Percentiles rank a stretch among this genome's conserved stretches.
phyloP scores from a whole-genome alignment of 2,888 invertebrate species.

The Drosophila antonietae region DNA sequence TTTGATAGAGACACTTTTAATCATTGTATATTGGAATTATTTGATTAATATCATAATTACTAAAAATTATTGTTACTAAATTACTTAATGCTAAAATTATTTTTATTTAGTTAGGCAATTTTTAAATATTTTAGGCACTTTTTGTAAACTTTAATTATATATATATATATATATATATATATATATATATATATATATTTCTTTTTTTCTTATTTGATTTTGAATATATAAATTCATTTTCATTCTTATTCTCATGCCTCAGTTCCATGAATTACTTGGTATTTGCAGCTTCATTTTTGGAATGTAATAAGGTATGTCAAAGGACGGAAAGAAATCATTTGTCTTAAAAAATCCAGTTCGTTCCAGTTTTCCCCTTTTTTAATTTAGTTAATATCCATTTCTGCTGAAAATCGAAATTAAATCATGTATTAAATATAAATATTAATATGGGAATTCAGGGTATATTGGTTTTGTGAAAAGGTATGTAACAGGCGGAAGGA shows the following conservation, averaged over 20 bases:
- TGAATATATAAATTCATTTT: background rate
- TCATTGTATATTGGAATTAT: slow-evolving; percentile 11
- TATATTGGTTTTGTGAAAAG: no score
- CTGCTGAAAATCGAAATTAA: slow-evolving; percentile 11
- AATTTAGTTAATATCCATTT: background rate
- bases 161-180: slow-evolving; percentile 6
- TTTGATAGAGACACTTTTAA: slow-evolving; percentile 22
- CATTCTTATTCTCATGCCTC: background rate
- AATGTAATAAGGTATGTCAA: slow-evolving; percentile 14
- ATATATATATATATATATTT: background rate
- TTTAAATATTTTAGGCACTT: slow-evolving; percentile 31
- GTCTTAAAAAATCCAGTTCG: slow-evolving; percentile 26
- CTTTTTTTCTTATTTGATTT: background rate
- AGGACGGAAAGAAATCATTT: slow-evolving; percentile 32
- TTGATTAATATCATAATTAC: background rate
- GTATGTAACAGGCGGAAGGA: no score
- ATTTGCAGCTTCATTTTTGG: background rate
- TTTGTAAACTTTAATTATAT: slow-evolving; percentile 18
- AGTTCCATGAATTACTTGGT: background rate
- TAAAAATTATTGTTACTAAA: slow-evolving; percentile 14
- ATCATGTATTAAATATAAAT: background rate
- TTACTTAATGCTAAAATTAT: slow-evolving; percentile 11
- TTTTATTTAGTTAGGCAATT: slow-evolving; percentile 65
- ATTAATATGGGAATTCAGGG: no score
- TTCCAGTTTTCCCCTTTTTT: background rate